A percentile compares a stretch with the other conserved stretches of the same genome.
phyloP scores from a whole-genome alignment of 1,140 invertebrate species.

The Venustaconcha ellipsiformis region DNA sequence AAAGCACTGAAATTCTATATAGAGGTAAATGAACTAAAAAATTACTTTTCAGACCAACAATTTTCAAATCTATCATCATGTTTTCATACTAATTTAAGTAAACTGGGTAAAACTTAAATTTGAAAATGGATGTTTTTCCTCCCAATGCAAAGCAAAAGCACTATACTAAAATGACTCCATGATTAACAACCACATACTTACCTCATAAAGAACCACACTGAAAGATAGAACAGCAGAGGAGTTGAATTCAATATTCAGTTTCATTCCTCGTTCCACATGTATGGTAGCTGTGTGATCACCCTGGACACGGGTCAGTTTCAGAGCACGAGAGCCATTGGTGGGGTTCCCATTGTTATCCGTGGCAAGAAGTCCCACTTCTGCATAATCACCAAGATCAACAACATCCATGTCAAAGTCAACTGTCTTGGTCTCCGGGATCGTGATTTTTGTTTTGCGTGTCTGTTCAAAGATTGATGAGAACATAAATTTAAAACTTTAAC shows the following conservation, averaged over 20 bases:
- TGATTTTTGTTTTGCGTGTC: constrained; percentile 35
- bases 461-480: not conserved
- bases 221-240: constrained; percentile 48
- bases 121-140: too few relatives aligned
- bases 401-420: constrained; percentile 33
- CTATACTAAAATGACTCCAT: too few relatives aligned
- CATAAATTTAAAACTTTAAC: too few relatives aligned
- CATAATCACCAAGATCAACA: constrained; percentile 40
- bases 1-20: too few relatives aligned
- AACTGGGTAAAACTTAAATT: not conserved
- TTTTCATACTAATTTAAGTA: too few relatives aligned
- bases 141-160: too few relatives aligned
- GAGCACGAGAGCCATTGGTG: constrained; percentile 10
- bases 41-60: too few relatives aligned
- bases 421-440: constrained; percentile 30
- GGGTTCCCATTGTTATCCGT: constrained; percentile 28
- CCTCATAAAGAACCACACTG: constrained; percentile 51
- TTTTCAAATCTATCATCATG: too few relatives aligned
- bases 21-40: too few relatives aligned
- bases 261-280: constrained; percentile 51
- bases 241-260: constrained; percentile 57
- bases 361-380: constrained; percentile 36
- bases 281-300: constrained; percentile 54
- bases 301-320: constrained; percentile 32
- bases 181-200: constrained; percentile 9